Conservation (phyloP, 2,797 vertebrate genomes). For the Pseudomugil tenellus region DNA sequence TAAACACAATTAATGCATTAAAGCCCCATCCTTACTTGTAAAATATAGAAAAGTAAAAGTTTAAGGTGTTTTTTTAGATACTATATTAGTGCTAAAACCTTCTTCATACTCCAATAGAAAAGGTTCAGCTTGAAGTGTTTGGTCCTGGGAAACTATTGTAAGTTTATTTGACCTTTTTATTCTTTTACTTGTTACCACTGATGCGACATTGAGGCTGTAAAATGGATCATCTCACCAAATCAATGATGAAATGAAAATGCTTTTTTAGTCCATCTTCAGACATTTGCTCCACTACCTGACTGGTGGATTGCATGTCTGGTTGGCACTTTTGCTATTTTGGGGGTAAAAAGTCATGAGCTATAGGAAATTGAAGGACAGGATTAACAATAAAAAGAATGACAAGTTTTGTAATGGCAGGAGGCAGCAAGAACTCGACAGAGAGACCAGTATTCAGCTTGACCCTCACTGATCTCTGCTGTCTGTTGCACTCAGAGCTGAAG, state of each 20-base stretch:
- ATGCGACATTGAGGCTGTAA: background rate
- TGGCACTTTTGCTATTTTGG: constrained; percentile 25
- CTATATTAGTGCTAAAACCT: too few species aligned
- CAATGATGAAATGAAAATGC: background rate
- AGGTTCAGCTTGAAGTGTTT: background rate
- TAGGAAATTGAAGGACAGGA: constrained; percentile 52
- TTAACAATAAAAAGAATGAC: constrained; percentile 76
- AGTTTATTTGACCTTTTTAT: constrained; percentile 4
- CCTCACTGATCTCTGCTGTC: constrained; percentile 80
- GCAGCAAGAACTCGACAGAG: constrained; percentile 70
- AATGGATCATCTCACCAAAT: background rate
- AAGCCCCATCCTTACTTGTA: too few species aligned
- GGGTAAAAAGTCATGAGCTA: constrained; percentile 22
- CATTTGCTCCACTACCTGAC: constrained; percentile 1
- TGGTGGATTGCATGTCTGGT: constrained; percentile 5
- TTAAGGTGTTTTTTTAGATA: too few species aligned
- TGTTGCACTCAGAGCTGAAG: constrained; percentile 75
- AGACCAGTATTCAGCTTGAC: constrained; percentile 77
- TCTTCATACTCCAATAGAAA: background rate
- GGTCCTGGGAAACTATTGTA: background rate
- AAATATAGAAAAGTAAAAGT: too few species aligned
- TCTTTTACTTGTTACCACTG: background rate
- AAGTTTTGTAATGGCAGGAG: constrained; percentile 73
- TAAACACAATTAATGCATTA: too few species aligned
- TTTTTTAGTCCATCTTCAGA: constrained; percentile 15